These are phyloP conservation scores for Noctuana brunneofusca DNA, from an alignment of 2,888 invertebrate species.

Conservation along the genomic window DNA sequence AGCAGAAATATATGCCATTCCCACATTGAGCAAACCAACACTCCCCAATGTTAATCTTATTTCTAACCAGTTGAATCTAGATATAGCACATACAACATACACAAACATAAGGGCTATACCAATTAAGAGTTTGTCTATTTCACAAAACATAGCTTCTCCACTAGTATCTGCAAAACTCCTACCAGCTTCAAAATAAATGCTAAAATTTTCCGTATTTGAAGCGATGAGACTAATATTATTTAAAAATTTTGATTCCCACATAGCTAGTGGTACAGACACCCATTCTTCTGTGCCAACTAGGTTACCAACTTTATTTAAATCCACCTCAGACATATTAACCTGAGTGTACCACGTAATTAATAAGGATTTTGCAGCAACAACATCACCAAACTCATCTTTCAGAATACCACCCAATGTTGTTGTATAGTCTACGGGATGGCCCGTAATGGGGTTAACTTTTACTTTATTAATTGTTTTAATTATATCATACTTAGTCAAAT, in stretches of 20 bases:
- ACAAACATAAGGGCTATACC: constrained; percentile 88
- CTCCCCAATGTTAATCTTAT: constrained; percentile 86
- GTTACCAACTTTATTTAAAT: constrained; percentile 86
- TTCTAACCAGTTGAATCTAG: constrained; percentile 89
- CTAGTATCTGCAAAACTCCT: constrained; percentile 91
- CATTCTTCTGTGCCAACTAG: constrained; percentile 89
- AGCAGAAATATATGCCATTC: constrained; percentile 87
- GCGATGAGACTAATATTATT: constrained; percentile 64
- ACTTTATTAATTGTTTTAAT: constrained; percentile 82
- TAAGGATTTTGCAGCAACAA: constrained; percentile 85
- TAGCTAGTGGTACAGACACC: constrained; percentile 83
- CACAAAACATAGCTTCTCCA: constrained; percentile 87
- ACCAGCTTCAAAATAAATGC: constrained; percentile 83
- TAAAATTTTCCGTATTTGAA: constrained; percentile 57
- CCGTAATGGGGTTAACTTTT: constrained; percentile 84
- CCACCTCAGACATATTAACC: constrained; percentile 86
- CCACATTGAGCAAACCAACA: constrained; percentile 87
- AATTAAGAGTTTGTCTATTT: constrained; percentile 85
- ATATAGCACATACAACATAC: constrained; percentile 88
- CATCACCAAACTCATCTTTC: constrained; percentile 82
- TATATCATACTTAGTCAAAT: constrained; percentile 84
- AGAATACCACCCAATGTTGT: constrained; percentile 84
- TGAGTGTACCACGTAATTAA: constrained; percentile 85
- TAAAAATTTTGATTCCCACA: constrained; percentile 85
- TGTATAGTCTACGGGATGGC: constrained; percentile 85